A percentile compares a stretch with the other conserved stretches of the same genome.
Evolutionary conservation across 2,113 vertebrate genomes (phyloP).

Genomic region (Odontophorus gujanensis): DNA sequence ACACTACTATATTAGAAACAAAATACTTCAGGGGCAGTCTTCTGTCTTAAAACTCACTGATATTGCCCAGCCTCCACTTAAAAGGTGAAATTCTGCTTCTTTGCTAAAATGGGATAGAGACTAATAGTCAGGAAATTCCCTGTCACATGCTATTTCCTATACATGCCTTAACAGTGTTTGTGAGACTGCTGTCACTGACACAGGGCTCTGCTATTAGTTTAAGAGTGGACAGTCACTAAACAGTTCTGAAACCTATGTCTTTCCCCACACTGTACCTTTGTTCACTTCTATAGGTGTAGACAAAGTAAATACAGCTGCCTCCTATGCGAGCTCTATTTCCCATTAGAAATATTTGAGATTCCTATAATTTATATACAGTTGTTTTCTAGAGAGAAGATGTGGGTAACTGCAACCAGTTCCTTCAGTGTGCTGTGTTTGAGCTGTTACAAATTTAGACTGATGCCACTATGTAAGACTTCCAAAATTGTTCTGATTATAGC

Average conservation of each 20-base stretch:
- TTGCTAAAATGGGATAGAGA: background rate
- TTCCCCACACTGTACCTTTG: background rate
- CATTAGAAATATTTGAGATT: background rate
- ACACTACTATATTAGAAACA: background rate
- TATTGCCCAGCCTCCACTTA: background rate
- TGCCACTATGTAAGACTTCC: background rate
- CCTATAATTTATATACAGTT: background rate
- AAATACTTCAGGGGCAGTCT: background rate
- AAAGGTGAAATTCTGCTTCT: background rate
- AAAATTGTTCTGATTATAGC: background rate
- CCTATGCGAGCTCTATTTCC: background rate
- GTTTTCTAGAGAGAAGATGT: no score
- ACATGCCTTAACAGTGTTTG: background rate
- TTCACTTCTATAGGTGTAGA: background rate
- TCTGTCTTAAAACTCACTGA: background rate
- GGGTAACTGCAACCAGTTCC: background rate
- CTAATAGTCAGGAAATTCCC: background rate
- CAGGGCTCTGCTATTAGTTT: background rate
- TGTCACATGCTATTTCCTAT: background rate
- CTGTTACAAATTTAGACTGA: background rate
- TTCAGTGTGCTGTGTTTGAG: background rate
- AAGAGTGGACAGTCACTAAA: background rate
- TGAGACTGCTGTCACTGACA: background rate
- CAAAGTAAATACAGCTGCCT: background rate
- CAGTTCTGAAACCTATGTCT: background rate